These are phyloP conservation scores for Macrotus californicus DNA, from an alignment of 2,113 vertebrate genomes.

Conservation along the genomic window DNA sequence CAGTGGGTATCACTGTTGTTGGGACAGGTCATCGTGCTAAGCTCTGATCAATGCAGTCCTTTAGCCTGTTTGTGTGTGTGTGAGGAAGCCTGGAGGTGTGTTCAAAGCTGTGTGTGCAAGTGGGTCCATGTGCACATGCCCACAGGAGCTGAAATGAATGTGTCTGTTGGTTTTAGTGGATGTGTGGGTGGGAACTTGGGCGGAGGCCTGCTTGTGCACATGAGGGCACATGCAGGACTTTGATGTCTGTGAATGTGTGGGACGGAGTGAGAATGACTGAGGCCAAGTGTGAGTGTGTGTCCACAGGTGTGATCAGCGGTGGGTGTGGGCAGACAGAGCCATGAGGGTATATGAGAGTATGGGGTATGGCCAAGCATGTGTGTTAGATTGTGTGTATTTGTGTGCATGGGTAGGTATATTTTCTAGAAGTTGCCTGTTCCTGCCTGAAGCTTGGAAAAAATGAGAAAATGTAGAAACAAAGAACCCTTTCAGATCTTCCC, in stretches of 20 bases:
- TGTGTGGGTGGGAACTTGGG: background rate
- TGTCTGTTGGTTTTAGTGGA: background rate
- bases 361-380: background rate
- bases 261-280: background rate
- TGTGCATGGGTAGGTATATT: background rate
- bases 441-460: background rate
- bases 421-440: background rate
- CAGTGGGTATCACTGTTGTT: background rate
- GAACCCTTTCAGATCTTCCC: constrained; percentile 10
- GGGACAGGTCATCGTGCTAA: background rate
- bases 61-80: background rate
- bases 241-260: background rate
- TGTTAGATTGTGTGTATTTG: background rate
- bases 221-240: background rate
- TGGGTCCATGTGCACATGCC: background rate
- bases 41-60: background rate
- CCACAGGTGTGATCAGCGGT: background rate
- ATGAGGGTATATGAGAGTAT: background rate
- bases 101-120: background rate
- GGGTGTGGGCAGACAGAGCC: background rate
- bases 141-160: background rate
- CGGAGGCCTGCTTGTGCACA: background rate
- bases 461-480: constrained; percentile 13
- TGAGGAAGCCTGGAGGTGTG: background rate
- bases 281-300: background rate